A percentile compares a stretch with the other conserved stretches of the same genome.
phyloP scores from a whole-genome alignment of 2,113 vertebrate genomes.

The Cacatua alba region DNA sequence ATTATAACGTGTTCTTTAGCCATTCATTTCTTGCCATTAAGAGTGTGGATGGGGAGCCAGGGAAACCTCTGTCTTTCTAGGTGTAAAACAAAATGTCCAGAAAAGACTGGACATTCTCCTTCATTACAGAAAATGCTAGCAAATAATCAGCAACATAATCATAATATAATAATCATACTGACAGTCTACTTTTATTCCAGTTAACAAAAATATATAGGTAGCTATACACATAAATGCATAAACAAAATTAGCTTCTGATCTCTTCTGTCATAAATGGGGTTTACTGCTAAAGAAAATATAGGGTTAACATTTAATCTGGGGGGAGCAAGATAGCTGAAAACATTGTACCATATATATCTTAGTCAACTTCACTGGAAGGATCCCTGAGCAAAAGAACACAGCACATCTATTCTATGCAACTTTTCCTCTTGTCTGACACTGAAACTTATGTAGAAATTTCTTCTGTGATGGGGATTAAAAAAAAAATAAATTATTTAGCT shows the following conservation, averaged over 20 bases:
- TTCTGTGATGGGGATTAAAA: neutral
- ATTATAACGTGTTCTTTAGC: neutral
- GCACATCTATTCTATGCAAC: neutral
- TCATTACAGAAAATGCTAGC: neutral
- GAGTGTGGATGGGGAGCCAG: neutral
- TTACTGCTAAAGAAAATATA: neutral
- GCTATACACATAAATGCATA: neutral
- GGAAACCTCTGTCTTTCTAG: neutral
- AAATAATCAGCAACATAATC: neutral
- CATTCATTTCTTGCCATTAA: neutral
- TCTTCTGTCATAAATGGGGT: neutral
- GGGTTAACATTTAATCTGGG: neutral
- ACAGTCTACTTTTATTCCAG: neutral
- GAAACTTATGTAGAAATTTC: neutral
- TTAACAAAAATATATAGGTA: neutral
- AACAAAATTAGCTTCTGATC: neutral
- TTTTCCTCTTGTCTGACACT: neutral
- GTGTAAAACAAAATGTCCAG: neutral
- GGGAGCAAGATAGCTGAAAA: neutral
- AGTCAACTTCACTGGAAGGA: neutral
- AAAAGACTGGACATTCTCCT: neutral
- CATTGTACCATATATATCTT: neutral
- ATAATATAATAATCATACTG: too few species aligned
- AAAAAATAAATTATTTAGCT: neutral
- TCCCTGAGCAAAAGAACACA: neutral